A percentile compares a stretch with the other conserved stretches of the same genome.
Evolutionary conservation across 2,888 invertebrate genomes (phyloP).

Genomic region (Thecophora atra): DNA sequence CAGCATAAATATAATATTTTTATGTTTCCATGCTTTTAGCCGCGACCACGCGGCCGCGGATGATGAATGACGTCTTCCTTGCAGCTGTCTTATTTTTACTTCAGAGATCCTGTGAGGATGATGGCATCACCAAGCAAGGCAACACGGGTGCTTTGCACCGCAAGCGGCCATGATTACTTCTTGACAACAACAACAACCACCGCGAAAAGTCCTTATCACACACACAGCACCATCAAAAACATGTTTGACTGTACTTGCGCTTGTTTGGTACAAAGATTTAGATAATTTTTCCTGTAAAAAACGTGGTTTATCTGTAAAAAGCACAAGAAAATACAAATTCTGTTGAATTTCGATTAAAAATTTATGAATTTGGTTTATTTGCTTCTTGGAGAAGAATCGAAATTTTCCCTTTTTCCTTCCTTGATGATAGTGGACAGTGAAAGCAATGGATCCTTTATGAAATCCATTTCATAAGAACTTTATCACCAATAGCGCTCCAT

Average conservation of each 20-base stretch:
- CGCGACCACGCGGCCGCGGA: conserved; percentile 28
- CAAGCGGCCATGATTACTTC: conserved; percentile 24
- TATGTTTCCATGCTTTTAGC: conserved; percentile 37
- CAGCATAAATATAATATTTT: conserved; percentile 39
- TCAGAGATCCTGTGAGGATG: neutral
- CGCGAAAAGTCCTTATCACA: neutral
- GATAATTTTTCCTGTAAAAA: neutral
- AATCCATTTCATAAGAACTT: no score
- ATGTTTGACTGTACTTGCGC: neutral
- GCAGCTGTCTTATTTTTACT: conserved; percentile 29
- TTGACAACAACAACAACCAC: neutral
- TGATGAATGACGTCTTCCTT: conserved; percentile 40
- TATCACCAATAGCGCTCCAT: no score
- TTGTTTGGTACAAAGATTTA: neutral
- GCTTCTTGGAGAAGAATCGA: no score
- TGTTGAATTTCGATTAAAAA: neutral
- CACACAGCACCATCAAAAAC: neutral
- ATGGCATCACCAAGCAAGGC: conserved; percentile 38
- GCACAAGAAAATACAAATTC: neutral
- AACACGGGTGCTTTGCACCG: conserved; percentile 6
- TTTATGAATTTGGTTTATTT: no score
- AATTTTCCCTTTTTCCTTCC: no score
- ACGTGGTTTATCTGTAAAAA: neutral
- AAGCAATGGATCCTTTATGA: no score
- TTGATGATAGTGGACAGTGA: no score